Conservation (phyloP, 2,797 vertebrate species). For the Rachycentron canadum region DNA sequence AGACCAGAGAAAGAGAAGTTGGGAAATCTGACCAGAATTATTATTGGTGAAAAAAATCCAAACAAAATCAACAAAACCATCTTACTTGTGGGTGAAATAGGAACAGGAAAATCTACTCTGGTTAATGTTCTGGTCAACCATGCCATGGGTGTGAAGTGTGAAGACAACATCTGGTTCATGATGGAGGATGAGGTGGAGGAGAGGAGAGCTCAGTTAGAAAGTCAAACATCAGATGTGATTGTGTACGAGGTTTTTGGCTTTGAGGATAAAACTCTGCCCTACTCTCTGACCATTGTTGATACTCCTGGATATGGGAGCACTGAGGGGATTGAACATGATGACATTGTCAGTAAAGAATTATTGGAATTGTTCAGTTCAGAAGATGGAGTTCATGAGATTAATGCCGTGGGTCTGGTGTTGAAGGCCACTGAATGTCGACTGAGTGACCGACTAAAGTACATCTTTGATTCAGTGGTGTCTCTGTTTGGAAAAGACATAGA, state of each 20-base stretch:
- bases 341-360: background rate
- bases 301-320: too few species aligned
- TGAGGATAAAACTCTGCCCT: conserved; percentile 21
- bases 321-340: background rate
- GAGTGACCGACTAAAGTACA: conserved; percentile 1
- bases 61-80: conserved; percentile 18
- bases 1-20: background rate
- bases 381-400: background rate
- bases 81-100: conserved; percentile 34
- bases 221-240: conserved; percentile 30
- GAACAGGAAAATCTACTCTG: conserved; percentile 11
- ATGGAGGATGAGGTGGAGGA: background rate
- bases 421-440: background rate
- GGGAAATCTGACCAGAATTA: conserved; percentile 6
- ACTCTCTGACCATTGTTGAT: conserved; percentile 45
- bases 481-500: conserved; percentile 28
- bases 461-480: conserved; percentile 25
- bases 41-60: background rate
- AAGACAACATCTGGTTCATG: conserved; percentile 24
- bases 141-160: conserved; percentile 20
- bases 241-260: conserved; percentile 30
- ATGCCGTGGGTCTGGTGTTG: conserved; percentile 2
- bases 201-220: background rate
- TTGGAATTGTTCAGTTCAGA: background rate
- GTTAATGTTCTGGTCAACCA: conserved; percentile 26